Evolutionary conservation across 2,888 invertebrate genomes (phyloP), one percentile per base, ranked within the genome.

Genomic region (Troides aeacus): DNA sequence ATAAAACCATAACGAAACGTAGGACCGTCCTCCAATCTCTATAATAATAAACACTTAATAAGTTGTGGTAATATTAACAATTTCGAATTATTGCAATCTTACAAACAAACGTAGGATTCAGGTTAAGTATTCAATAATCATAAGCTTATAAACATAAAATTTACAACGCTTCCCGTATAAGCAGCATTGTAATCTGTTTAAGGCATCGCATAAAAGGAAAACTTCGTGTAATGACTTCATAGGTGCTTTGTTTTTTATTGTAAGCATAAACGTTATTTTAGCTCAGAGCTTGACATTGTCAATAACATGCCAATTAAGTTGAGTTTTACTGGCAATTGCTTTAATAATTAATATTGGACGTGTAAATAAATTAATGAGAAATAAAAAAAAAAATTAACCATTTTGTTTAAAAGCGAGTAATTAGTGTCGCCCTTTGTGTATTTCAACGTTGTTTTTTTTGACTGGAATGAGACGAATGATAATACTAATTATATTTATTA

Each of bases 61-160:
- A 67, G 64, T 64, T 67, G 30, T 63, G 62, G 23, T 66, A 59
- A 59, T 70, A 39, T 56, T 53, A 42, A 64, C 59, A 66, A 67
- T 60, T 61, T 64, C 46, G 56, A 60, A 67, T 70, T 67, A 67
- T 70, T 70, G 56, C 60, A 67, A 64, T 67, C 56, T 57, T 61
- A 67, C 56, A 70, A 70, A 70, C 64, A 66, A 66, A 70, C 17
- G 46, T 60, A 46, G 42, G 57, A 70, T 70, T 67, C 46, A 67
- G 70, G 70, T 70, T 70, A 70, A 64, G 67, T 66, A 67, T 60
- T 64, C 67, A 70, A 70, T 70, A 67, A 70, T 70, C 66, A 70
- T 64, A 67, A 64, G 67, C 61, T 70, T 70, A 58, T 60, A 70
- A 70, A 64, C 57, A 70, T 66, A 64, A 67, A 67, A 64, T 70